Conservation (phyloP, 2,797 vertebrate species). For the Hypotaenidia philippensis region DNA sequence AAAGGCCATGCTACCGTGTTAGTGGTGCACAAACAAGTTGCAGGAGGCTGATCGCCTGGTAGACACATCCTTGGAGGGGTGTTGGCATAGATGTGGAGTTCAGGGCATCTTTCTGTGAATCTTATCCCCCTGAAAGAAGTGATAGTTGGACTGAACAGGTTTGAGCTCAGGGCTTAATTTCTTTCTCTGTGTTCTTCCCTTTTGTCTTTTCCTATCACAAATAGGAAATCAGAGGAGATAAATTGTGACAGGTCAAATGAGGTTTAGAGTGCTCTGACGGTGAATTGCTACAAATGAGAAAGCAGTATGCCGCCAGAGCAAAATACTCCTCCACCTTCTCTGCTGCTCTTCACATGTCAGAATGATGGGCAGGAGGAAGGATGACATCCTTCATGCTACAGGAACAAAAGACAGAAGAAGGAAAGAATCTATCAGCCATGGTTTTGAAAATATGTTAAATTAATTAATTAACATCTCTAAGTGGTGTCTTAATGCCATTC, state of each 20-base stretch:
- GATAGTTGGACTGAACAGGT: neutral
- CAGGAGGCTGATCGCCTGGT: fast-evolving
- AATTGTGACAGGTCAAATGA: neutral
- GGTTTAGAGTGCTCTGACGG: neutral
- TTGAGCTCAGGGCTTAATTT: neutral
- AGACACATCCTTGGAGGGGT: neutral
- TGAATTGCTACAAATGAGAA: neutral
- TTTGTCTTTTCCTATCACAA: neutral
- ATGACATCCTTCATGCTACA: neutral
- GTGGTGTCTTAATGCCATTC: neutral
- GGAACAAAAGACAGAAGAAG: neutral
- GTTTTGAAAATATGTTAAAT: neutral
- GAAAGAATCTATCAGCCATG: neutral
- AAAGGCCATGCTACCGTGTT: neutral
- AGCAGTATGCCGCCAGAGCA: neutral
- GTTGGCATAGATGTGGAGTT: neutral
- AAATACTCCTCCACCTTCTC: neutral
- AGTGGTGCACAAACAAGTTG: neutral
- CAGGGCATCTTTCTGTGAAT: neutral
- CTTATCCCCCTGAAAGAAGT: neutral
- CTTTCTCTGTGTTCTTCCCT: neutral
- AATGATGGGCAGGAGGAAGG: neutral
- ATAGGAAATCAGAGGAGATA: neutral
- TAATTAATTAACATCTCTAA: neutral
- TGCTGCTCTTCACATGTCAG: neutral